These are phyloP conservation scores for Pachyuromys duprasi DNA, from an alignment of 2,797 vertebrate species.

Conservation along the genomic window DNA sequence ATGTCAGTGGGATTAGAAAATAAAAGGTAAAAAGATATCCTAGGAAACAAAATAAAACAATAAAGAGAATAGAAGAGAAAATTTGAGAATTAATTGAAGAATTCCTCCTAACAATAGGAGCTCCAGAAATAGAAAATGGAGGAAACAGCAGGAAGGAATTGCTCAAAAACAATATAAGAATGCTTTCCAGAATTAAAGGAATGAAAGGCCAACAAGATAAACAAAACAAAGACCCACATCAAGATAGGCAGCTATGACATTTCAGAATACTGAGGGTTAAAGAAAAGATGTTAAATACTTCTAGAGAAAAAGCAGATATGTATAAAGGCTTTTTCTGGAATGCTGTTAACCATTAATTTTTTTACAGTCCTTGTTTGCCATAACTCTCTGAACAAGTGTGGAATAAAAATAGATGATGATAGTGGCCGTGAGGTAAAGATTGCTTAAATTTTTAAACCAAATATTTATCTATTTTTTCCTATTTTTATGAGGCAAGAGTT, in stretches of 20 bases:
- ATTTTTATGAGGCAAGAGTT: background rate
- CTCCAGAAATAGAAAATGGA: slow-evolving; percentile 67
- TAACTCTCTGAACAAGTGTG: slow-evolving; percentile 20
- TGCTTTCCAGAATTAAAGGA: slow-evolving; percentile 52
- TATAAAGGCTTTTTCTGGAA: slow-evolving; percentile 38
- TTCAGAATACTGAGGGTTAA: slow-evolving; percentile 38
- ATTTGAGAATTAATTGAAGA: slow-evolving; percentile 60
- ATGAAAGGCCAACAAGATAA: slow-evolving; percentile 52
- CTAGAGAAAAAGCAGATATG: background rate
- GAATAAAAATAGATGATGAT: background rate
- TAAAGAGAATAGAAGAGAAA: slow-evolving; percentile 45
- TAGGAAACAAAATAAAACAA: slow-evolving; percentile 60
- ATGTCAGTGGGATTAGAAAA: slow-evolving; percentile 46
- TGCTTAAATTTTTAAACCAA: background rate
- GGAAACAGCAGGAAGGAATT: slow-evolving; percentile 51
- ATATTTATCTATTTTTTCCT: slow-evolving; percentile 8
- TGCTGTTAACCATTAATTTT: background rate
- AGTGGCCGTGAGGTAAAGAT: background rate
- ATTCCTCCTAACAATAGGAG: slow-evolving; percentile 45
- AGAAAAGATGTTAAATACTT: slow-evolving; percentile 47
- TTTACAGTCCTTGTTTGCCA: background rate
- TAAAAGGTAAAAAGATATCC: slow-evolving; percentile 47
- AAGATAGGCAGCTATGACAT: background rate
- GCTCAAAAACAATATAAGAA: slow-evolving; percentile 62
- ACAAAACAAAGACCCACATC: slow-evolving; percentile 32